Conservation (phyloP, 37 sponge, comb jelly and placozoan species). For the Sycon ciliatum region DNA sequence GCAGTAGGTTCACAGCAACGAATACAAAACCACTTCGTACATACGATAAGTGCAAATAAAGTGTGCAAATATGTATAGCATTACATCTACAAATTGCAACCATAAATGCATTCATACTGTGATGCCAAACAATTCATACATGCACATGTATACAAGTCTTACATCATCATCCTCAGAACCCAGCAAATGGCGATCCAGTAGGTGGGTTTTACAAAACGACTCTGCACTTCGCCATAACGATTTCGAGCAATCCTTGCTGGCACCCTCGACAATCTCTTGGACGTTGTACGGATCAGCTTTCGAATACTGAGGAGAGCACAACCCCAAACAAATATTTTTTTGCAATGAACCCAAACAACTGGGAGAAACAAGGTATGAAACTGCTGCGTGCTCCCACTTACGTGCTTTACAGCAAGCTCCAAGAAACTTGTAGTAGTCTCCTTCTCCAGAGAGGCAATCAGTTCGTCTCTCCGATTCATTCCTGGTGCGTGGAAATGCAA, state of each 20-base stretch:
- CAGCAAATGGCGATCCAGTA: no score
- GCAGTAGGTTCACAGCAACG: no score
- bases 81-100: no score
- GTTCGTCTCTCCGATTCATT: conserved; percentile 23
- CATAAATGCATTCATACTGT: no score
- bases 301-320: conserved; percentile 12
- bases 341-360: neutral
- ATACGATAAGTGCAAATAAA: no score
- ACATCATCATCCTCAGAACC: conserved; percentile 22
- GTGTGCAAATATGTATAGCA: no score
- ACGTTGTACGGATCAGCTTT: conserved; percentile 28
- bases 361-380: neutral
- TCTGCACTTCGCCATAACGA: no score
- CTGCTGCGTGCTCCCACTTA: conserved; percentile 10
- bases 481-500: no score
- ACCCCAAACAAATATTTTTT: neutral
- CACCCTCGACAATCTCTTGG: conserved; percentile 44
- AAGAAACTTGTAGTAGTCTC: conserved; percentile 23
- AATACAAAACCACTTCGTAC: no score
- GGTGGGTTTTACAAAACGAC: no score
- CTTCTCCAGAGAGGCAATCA: conserved; percentile 11
- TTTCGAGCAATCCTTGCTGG: conserved; percentile 28
- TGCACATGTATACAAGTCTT: no score
- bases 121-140: no score
- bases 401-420: conserved; percentile 29